A percentile compares a stretch with the other conserved stretches of the same genome.
Evolutionary conservation across 2,888 invertebrate species (phyloP).

Genomic region (Eupsilia transversa): DNA sequence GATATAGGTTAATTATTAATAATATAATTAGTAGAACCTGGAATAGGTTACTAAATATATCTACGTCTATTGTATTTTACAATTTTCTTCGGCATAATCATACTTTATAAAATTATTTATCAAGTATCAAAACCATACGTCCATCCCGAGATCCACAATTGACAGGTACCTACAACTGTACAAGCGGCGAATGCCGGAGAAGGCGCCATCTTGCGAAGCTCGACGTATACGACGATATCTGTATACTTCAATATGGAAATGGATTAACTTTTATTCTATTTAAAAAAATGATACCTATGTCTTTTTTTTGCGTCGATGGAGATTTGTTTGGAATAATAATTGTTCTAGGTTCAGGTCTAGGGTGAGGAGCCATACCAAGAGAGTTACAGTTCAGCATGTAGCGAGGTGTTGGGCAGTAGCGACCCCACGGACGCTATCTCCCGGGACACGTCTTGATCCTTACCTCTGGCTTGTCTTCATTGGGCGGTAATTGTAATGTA

Average conservation of each 20-base stretch:
- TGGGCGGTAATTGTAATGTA: no score
- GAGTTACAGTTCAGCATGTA: neutral
- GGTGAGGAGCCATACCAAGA: no score
- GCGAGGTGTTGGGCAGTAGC: neutral
- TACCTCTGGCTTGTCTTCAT: no score
- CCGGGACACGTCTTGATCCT: neutral
- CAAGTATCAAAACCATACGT: constrained; percentile 67
- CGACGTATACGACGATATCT: constrained; percentile 61
- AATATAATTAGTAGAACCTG: no score
- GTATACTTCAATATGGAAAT: constrained; percentile 63
- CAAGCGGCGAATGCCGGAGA: constrained; percentile 78
- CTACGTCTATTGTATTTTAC: no score
- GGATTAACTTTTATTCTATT: constrained; percentile 24
- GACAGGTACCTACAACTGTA: no score
- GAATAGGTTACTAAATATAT: no score
- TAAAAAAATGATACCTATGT: neutral
- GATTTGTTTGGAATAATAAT: neutral
- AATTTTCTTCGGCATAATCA: neutral
- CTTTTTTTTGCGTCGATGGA: neutral
- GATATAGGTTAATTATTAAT: no score
- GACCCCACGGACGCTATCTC: neutral
- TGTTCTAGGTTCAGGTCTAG: neutral
- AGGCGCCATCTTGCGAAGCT: constrained; percentile 75
- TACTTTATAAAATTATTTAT: neutral
- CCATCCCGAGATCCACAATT: constrained; percentile 72